Percentiles rank a stretch among this genome's conserved stretches.
These are phyloP conservation scores for Amblyornis subalaris DNA, from an alignment of 2,113 vertebrate species.

Conservation along the genomic window DNA sequence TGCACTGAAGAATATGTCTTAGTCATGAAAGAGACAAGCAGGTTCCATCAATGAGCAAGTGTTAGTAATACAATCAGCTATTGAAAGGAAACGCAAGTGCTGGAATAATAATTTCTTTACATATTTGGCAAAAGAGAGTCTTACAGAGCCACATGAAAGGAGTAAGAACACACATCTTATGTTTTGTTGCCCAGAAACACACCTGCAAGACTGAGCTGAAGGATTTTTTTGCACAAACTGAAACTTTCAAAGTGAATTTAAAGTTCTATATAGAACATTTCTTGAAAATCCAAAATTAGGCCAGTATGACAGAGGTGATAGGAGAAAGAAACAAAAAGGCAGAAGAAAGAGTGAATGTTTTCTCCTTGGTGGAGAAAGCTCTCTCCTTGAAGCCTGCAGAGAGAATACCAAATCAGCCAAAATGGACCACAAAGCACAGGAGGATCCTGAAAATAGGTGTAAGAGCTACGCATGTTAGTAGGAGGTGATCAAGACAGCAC, in stretches of 20 bases:
- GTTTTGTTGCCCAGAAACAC: not conserved
- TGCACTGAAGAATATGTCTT: not conserved
- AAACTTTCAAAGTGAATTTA: not conserved
- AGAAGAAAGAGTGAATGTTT: not conserved
- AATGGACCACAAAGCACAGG: not conserved
- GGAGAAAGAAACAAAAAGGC: not conserved
- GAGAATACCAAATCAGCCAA: not conserved
- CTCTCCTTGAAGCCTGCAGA: not conserved
- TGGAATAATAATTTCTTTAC: not conserved
- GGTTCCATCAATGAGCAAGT: not conserved
- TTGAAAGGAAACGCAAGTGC: not conserved
- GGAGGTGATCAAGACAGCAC: not conserved
- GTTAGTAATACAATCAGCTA: not conserved
- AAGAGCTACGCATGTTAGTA: not conserved
- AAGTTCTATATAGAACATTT: not conserved
- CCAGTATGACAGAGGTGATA: fast-evolving
- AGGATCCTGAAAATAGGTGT: not conserved
- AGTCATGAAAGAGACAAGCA: not conserved
- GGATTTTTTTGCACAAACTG: not conserved
- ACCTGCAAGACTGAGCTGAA: not conserved
- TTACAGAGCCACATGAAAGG: not conserved
- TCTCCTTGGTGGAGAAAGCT: not conserved
- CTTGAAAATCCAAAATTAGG: not conserved
- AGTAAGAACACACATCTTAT: not conserved
- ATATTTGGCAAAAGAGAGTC: not conserved